These are phyloP conservation scores for Exaiptasia diaphana DNA, from an alignment of 64 coral and sea anemone genomes.

Conservation along the genomic window DNA sequence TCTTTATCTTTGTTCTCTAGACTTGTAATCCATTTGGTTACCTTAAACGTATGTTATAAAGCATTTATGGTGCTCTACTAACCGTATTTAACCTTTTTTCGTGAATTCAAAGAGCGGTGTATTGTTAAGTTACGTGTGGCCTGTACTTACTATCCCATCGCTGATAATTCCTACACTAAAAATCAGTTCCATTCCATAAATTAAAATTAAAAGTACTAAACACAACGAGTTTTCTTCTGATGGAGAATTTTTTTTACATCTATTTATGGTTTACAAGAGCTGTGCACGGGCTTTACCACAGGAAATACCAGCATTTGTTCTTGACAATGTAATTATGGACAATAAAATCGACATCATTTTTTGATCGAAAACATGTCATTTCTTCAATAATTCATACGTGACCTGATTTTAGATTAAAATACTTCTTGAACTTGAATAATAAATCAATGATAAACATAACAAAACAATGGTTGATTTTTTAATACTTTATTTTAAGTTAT, in stretches of 20 bases:
- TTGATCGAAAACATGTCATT: constrained; percentile 17
- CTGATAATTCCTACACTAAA: not conserved
- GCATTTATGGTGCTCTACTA: too few species aligned
- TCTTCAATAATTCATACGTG: constrained; percentile 6
- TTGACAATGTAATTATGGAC: constrained; percentile 13
- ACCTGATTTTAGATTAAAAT: not conserved
- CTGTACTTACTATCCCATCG: not conserved
- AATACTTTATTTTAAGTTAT: too few species aligned
- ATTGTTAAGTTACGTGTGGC: too few species aligned
- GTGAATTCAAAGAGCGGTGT: too few species aligned
- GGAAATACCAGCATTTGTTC: constrained; percentile 5
- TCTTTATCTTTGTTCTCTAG: too few species aligned
- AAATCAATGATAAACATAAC: too few species aligned
- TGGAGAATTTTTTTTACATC: not conserved
- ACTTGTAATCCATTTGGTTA: too few species aligned
- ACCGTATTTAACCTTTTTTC: too few species aligned
- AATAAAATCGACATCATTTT: constrained; percentile 11
- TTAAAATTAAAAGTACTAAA: not conserved
- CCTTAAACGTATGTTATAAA: too few species aligned
- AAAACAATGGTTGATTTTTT: too few species aligned
- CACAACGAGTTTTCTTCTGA: not conserved
- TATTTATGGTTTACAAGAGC: not conserved
- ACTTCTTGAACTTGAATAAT: too few species aligned
- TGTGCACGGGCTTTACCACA: not conserved
- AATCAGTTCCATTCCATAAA: not conserved